Base-by-base conservation (phyloP, 2,888 invertebrate species). In the Oxytorus armatus region DNA sequence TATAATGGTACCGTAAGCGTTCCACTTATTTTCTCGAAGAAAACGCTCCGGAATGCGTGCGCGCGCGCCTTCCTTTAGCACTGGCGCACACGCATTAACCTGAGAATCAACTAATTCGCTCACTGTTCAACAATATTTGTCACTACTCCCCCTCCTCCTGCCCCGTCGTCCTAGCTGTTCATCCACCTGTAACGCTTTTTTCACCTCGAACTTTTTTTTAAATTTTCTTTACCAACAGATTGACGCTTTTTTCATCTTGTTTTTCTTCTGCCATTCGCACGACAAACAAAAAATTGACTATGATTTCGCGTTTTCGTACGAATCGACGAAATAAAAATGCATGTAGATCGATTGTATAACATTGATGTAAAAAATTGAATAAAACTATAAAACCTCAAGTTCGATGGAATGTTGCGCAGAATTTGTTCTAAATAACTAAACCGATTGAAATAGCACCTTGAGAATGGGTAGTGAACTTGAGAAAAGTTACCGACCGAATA, bases 1-100 rank as follows among this genome's bases (percentile, higher is more conserved):
- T 89, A 88, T 89, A 85, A 87, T 84, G 83, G 87, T 90, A 90
- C 90, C 90, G 90, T 90, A 90, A 89, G 89, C 88, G 90, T 89
- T 88, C 90, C 86, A 90, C 89, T 90, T n/a, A n/a, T n/a, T n/a
- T n/a, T 90, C 86, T 86, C 79, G 84, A 90, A 88, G 90, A 91
- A 90, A 90, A 90, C 89, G 88, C 88, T 89, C 88, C 88, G 90
- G 89, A 88, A 88, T 89, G 87, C 82, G 80, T 81, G 85, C 68
- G 77, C 82, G 74, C 84, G 29, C 70, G n/a, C n/a, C n/a, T 51
- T 76, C 68, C 55, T 59, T 53, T 36, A 47, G 47, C 63, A 61
- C 39, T 73, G 75, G 39, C 59, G 21, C 33, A 36, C 57, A 65
- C 72, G 66, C 65, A 55, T 69, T 36, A 14, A 44, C 33, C 33